A percentile compares a stretch with the other conserved stretches of the same genome.
Conservation (phyloP, 2,113 vertebrate species). For the chimpanzee (Pan troglodytes) region NHGRI_mPanTro3-v2.1_pri NC_072401.2:36199001-36199500, state of each 20-base stretch:
- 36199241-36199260: background rate
- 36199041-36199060: background rate
- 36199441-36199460: background rate
- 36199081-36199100: background rate
- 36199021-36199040: background rate
- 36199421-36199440: background rate
- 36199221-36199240: background rate
- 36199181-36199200: background rate
- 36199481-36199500: conserved; percentile 41
- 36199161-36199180: background rate
- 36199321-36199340: background rate
- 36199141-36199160: background rate
- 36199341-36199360: background rate
- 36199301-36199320: background rate
- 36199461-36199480: background rate
- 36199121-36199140: background rate
- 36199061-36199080: background rate
- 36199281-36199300: background rate
- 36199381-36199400: background rate
- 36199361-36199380: background rate
- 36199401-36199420: background rate
- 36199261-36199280: background rate
- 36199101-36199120: background rate
- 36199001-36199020: background rate
- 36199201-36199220: background rate